Percentiles rank a stretch among this genome's conserved stretches.
Conservation (phyloP, 2,888 invertebrate species). For the Melikaiella ostensackeni region DNA sequence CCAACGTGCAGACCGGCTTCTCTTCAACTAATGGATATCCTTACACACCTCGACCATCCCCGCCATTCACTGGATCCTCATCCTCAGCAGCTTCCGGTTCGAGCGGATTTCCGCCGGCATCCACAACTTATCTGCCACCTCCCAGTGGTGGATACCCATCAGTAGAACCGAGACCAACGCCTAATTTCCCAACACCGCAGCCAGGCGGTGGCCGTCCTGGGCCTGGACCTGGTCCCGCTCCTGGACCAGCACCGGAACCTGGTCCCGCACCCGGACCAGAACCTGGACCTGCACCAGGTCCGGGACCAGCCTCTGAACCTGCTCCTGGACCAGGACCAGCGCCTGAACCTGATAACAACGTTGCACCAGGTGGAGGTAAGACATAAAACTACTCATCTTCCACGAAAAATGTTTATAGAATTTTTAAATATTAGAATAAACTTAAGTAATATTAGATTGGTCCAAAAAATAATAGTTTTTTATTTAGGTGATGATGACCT, state of each 20-base stretch:
- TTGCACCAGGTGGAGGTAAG: background rate
- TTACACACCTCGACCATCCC: conserved; percentile 41
- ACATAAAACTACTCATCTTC: background rate
- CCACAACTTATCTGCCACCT: conserved; percentile 51
- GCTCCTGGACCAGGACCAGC: too few relatives aligned
- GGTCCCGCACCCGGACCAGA: conserved; percentile 43
- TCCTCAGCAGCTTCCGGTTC: conserved; percentile 50
- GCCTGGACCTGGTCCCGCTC: conserved; percentile 39
- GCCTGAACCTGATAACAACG: background rate
- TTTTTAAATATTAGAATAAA: conserved; percentile 18
- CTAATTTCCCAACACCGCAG: conserved; percentile 37
- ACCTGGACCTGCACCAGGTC: conserved; percentile 43
- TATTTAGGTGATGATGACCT: conserved; percentile 79
- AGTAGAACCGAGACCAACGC: conserved; percentile 41
- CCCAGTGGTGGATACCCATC: conserved; percentile 53
- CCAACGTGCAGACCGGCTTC: conserved; percentile 40
- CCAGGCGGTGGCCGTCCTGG: conserved; percentile 21
- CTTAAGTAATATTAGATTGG: background rate
- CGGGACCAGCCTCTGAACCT: conserved; percentile 13
- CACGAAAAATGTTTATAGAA: background rate
- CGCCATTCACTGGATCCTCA: conserved; percentile 49
- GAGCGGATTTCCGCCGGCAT: conserved; percentile 40
- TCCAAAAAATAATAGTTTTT: background rate
- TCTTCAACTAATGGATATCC: conserved; percentile 44
- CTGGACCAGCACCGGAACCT: conserved; percentile 42